Evolutionary conservation across 2,113 vertebrate genomes (phyloP), one percentile per base, ranked within the genome.

Genomic region (Sebastes schlegelii): DNA sequence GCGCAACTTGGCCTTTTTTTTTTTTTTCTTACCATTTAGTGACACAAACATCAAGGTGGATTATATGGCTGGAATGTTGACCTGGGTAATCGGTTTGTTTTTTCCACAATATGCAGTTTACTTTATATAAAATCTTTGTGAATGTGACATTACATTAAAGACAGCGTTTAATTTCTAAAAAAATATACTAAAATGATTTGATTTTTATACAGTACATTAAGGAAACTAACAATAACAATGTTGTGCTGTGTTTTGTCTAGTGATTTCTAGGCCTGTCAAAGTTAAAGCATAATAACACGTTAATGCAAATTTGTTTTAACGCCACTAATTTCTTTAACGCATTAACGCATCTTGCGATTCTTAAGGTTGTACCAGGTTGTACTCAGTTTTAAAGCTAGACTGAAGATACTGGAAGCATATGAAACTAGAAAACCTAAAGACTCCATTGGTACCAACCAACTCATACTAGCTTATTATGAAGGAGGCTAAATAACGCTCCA

Each of bases 1-100:
- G 46, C 3, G 66, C 76, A 26, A 57, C 82, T 58, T 58, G 8
- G 80, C 84, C 79, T 84, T 88, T 61, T 61, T 34, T 2, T 46
- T 46, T 54, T 17, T 54, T 61, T 34, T 61, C 40, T 87, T 86
- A 82, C 84, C 87, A 82, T 88, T 92, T 92, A 91, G 91, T 84
- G 90, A 87, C 85, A 90, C 74, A 88, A 88, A 90, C 78, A 85
- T 88, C 60, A 46, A 60, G 23, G 23, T 23, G 75, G 49, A 87
- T 89, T 87, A 89, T 72, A 69, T 62, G 83, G 76, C 82, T 85
- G 48, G 83, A 61, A 85, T 57, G 54, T 26, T 49, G 55, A 71
- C 83, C 48, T 6, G 5, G 48, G 57, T 43, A 46, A 60, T 23
- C 3, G 68, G 4, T n/a, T 60, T 45, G 62, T 54, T 66, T 62